These are phyloP conservation scores for Nomada flava DNA, from an alignment of 2,888 invertebrate species.

Conservation along the genomic window DNA sequence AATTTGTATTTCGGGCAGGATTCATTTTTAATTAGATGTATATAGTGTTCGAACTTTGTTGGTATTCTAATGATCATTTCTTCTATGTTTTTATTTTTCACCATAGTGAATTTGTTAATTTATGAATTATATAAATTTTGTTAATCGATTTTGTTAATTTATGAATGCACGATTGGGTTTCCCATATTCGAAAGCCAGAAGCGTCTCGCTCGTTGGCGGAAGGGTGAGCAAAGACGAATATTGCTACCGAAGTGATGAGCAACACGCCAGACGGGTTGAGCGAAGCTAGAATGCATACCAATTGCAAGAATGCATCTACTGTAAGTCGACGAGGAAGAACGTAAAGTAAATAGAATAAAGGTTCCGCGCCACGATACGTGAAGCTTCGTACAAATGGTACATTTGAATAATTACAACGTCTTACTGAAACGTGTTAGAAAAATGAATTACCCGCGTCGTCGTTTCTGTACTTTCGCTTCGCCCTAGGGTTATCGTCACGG, in stretches of 20 bases:
- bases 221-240: slow-evolving; percentile 39
- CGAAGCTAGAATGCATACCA: slow-evolving; percentile 68
- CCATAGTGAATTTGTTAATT: not conserved
- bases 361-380: slow-evolving; percentile 55
- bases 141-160: too few species aligned
- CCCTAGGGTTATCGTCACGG: not conserved
- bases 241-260: slow-evolving; percentile 55
- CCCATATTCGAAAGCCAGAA: not conserved
- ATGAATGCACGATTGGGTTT: not conserved
- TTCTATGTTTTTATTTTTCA: too few species aligned
- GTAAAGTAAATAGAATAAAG: slow-evolving; percentile 53
- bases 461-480: not conserved
- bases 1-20: too few species aligned
- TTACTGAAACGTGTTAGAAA: slow-evolving; percentile 51
- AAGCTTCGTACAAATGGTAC: slow-evolving; percentile 54
- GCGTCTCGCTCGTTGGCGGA: not conserved
- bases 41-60: too few species aligned
- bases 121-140: not conserved
- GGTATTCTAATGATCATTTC: not conserved
- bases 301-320: slow-evolving; percentile 65
- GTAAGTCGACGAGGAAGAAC: slow-evolving; percentile 67
- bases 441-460: slow-evolving; percentile 40
- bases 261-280: slow-evolving; percentile 48
- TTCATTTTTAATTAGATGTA: too few species aligned
- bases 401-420: slow-evolving; percentile 44